Evolutionary conservation across 2,888 invertebrate genomes (phyloP).

Genomic region (Drepana falcataria): DNA sequence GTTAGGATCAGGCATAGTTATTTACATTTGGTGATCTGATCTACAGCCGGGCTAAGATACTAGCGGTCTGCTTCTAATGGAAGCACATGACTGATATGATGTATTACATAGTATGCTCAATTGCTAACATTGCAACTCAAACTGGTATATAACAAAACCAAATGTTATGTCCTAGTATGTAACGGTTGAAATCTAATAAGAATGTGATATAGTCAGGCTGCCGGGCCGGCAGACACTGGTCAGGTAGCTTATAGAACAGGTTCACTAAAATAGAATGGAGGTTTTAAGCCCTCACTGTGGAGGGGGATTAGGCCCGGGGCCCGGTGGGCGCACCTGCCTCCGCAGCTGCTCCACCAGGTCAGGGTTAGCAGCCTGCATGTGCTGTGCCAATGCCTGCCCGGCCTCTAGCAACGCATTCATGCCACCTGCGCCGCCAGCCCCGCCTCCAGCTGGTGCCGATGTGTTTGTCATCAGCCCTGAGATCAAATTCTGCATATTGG

Average conservation of each 20-base stretch:
- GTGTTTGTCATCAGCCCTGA: conserved; percentile 75
- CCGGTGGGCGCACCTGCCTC: conserved; percentile 79
- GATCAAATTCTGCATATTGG: conserved; percentile 88
- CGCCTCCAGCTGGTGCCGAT: conserved; percentile 25
- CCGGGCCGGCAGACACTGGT: too few relatives aligned
- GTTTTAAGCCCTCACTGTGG: conserved; percentile 39
- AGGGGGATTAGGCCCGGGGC: conserved; percentile 34
- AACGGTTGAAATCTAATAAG: too few relatives aligned
- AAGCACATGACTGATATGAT: too few relatives aligned
- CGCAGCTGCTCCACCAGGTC: conserved; percentile 88
- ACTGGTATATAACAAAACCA: too few relatives aligned
- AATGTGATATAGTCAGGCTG: too few relatives aligned
- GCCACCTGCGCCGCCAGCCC: conserved; percentile 75
- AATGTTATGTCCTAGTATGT: too few relatives aligned
- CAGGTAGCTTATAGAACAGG: too few relatives aligned
- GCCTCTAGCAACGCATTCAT: conserved; percentile 74
- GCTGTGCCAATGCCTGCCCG: conserved; percentile 89
- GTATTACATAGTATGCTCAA: too few relatives aligned
- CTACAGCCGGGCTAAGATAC: background rate
- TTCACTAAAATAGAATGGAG: too few relatives aligned
- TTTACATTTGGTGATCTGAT: background rate
- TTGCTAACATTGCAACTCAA: too few relatives aligned
- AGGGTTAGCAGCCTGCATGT: conserved; percentile 90
- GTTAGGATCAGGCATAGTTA: background rate
- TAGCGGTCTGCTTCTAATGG: too few relatives aligned